Base-by-base conservation (phyloP, 2,113 vertebrate species). In the Cardinalis cardinalis region DNA sequence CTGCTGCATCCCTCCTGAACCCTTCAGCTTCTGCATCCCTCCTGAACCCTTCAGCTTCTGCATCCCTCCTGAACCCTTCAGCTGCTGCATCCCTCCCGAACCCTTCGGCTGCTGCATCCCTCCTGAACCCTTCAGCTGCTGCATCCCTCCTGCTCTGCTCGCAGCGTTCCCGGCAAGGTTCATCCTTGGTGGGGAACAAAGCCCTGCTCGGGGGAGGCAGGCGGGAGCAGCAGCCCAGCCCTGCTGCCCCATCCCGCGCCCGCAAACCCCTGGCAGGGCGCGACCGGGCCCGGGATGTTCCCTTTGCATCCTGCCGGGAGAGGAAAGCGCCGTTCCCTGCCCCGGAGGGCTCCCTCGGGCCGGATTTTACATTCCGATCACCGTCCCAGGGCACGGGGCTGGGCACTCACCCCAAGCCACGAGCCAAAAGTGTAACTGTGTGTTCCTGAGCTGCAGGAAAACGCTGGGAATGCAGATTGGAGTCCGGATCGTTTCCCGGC, bases 101-200 rank as follows among this genome's bases (percentile, higher is more conserved):
- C 32, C 78, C 55, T 53, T 56, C 5, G 7, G 87, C 73, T 56
- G 84, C 59, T 2, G 77, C 23, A 3, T 58, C 49, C 36, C 36
- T 36, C 36, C 36, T 36, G 36, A 36, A 36, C 36, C 36, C 36
- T 36, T 36, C 36, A 9, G 36, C 36, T 36, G 36, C 46, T 8
- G 44, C 12, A 21, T 46, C 44, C 46, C 8, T 7, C 71, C 84
- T 4, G 34, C 8, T 0, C 71, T 10, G 72, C 70, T 38, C 20
- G 6, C 76, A 44, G 87, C 80, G 1, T 34, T 38, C 90, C 88
- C 24, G 12, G 88, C 55, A 56, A 90, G 73, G 82, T 76, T 79
- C 84, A 41, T 77, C 90, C 75, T 87, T 87, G 75, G 87, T 78
- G 76, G 59, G 5, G 36, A 81, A 95, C 90, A 94, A 93, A 94